Evolutionary conservation across 2,113 vertebrate genomes (phyloP).

Genomic region (Merops nubicus): DNA sequence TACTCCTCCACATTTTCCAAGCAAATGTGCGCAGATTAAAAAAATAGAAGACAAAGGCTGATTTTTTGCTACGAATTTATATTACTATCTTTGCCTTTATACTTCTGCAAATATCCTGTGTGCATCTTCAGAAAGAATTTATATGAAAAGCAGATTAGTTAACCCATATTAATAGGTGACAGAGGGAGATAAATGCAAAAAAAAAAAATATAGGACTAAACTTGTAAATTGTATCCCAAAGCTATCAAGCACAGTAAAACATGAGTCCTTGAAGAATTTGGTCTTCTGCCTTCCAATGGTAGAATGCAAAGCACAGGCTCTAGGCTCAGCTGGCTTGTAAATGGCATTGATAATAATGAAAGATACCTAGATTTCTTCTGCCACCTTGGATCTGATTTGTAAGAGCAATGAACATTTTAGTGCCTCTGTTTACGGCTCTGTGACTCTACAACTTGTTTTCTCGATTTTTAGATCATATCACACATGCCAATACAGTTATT

Average conservation of each 20-base stretch:
- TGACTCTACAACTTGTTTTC: neutral
- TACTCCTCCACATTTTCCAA: neutral
- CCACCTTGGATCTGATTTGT: neutral
- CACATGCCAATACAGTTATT: neutral
- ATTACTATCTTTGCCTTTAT: neutral
- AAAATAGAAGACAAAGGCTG: neutral
- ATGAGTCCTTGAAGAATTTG: neutral
- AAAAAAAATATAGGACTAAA: neutral
- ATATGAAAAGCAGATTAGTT: neutral
- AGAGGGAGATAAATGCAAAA: neutral
- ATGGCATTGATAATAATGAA: neutral
- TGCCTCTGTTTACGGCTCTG: neutral
- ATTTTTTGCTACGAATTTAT: neutral
- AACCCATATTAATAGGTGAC: neutral
- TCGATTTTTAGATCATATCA: neutral
- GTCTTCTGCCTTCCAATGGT: neutral
- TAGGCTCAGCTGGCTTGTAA: neutral
- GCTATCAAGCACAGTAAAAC: neutral
- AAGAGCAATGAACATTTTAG: neutral
- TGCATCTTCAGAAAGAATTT: neutral
- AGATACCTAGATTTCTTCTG: neutral
- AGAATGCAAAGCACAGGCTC: neutral
- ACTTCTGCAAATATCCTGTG: neutral
- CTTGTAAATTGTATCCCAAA: neutral
- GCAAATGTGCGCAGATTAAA: neutral